A percentile compares a stretch with the other conserved stretches of the same genome.
phyloP scores from a whole-genome alignment of 2,888 invertebrate genomes.

The Lasioglossum malachurum region DNA sequence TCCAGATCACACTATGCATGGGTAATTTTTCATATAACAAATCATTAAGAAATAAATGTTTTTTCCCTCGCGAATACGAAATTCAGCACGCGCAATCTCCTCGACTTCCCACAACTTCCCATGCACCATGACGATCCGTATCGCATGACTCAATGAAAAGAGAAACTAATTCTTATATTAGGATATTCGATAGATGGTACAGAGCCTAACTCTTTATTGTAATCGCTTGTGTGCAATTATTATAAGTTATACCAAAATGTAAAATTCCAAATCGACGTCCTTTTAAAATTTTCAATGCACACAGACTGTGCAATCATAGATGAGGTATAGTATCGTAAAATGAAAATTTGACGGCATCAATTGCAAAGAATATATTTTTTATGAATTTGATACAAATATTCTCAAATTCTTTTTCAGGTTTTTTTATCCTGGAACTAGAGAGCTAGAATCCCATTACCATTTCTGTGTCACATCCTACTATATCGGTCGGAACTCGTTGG shows the following conservation, averaged over 20 bases:
- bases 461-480: too few relatives aligned
- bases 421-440: too few relatives aligned
- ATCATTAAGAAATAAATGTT: conserved; percentile 33
- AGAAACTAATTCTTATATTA: not conserved
- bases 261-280: too few relatives aligned
- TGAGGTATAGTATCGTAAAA: too few relatives aligned
- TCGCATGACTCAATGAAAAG: not conserved
- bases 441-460: too few relatives aligned
- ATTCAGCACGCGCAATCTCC: conserved; percentile 30
- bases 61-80: conserved; percentile 27
- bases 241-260: not conserved
- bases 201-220: not conserved
- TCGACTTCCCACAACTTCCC: not conserved
- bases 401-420: too few relatives aligned
- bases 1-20: conserved; percentile 70
- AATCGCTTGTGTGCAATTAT: not conserved
- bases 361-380: too few relatives aligned
- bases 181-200: not conserved
- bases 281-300: too few relatives aligned
- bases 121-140: not conserved
- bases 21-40: conserved; percentile 40
- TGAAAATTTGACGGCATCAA: too few relatives aligned
- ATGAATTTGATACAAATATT: too few relatives aligned
- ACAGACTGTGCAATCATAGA: too few relatives aligned
- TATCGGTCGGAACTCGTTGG: too few relatives aligned